These are phyloP conservation scores for Darevskia nairensis DNA, from an alignment of 2,797 vertebrate genomes.

Conservation along the genomic window DNA sequence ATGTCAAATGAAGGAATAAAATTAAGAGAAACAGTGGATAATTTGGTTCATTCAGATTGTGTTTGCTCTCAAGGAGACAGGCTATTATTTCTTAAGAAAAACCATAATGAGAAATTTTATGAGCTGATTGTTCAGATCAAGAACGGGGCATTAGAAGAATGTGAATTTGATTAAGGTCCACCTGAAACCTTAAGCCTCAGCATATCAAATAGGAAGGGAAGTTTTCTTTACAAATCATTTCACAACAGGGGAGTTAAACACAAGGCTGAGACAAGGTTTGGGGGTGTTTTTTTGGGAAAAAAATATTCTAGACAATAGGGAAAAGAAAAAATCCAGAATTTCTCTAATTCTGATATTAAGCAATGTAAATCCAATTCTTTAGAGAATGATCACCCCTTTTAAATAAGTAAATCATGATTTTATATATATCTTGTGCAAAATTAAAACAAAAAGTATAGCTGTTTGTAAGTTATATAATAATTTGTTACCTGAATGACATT, in stretches of 20 bases:
- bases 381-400: conserved; percentile 39
- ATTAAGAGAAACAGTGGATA: conserved; percentile 58
- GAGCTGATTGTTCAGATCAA: conserved; percentile 68
- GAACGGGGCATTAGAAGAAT: conserved; percentile 50
- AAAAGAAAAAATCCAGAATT: background rate
- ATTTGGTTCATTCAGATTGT: conserved; percentile 69
- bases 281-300: background rate
- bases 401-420: background rate
- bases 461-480: conserved; percentile 49
- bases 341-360: background rate
- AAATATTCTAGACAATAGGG: background rate
- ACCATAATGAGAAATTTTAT: conserved; percentile 74
- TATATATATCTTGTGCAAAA: accelerated
- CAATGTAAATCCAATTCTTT: conserved; percentile 27
- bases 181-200: conserved; percentile 30
- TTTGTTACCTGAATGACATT: conserved; percentile 25
- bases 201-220: conserved; percentile 17
- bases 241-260: background rate
- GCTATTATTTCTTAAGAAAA: conserved; percentile 69
- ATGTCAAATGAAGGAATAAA: conserved; percentile 50
- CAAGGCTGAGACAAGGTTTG: background rate
- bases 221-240: conserved; percentile 3
- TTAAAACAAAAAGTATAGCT: conserved; percentile 48
- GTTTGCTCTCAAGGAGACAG: conserved; percentile 66
- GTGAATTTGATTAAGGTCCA: conserved; percentile 68